Evolutionary conservation across 1,140 invertebrate genomes (phyloP).

Genomic region (Scaptomyza pallida): DNA sequence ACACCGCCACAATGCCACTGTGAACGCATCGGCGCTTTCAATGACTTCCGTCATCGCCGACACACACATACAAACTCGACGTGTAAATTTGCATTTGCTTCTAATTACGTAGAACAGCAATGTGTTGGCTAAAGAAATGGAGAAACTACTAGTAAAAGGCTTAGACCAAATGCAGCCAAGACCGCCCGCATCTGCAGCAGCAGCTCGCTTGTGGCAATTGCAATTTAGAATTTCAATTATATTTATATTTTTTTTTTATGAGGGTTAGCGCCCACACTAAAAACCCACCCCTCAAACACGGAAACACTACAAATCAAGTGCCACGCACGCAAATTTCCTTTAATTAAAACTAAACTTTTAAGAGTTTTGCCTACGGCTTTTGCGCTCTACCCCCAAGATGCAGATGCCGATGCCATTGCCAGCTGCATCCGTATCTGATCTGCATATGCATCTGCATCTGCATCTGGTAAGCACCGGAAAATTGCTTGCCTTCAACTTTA

Average conservation of each 20-base stretch:
- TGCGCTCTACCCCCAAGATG: conserved; percentile 27
- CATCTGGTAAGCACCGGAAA: conserved; percentile 24
- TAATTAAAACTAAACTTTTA: conserved; percentile 81
- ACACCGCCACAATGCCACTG: conserved; percentile 32
- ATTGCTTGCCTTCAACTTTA: conserved; percentile 25
- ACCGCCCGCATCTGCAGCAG: conserved; percentile 34
- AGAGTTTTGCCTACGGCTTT: conserved; percentile 54
- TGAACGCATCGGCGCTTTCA: conserved; percentile 64
- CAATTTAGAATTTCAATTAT: conserved; percentile 81
- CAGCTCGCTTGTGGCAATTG: conserved; percentile 66
- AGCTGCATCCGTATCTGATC: conserved; percentile 4
- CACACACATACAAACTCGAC: conserved; percentile 59
- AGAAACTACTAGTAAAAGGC: neutral
- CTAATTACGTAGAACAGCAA: conserved; percentile 63
- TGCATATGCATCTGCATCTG: conserved; percentile 20
- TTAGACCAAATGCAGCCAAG: conserved; percentile 17
- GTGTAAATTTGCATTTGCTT: conserved; percentile 81
- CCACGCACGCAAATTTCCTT: conserved; percentile 78
- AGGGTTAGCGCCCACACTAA: conserved; percentile 18
- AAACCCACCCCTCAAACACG: conserved; percentile 17
- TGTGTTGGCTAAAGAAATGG: neutral
- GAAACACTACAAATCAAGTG: conserved; percentile 80
- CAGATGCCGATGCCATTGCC: conserved; percentile 18
- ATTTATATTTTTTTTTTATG: conserved; percentile 66
- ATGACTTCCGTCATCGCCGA: conserved; percentile 74